Evolutionary conservation across 2,113 vertebrate species (phyloP), one percentile per base, ranked within the genome.

Genomic region (Proteles cristata): DNA sequence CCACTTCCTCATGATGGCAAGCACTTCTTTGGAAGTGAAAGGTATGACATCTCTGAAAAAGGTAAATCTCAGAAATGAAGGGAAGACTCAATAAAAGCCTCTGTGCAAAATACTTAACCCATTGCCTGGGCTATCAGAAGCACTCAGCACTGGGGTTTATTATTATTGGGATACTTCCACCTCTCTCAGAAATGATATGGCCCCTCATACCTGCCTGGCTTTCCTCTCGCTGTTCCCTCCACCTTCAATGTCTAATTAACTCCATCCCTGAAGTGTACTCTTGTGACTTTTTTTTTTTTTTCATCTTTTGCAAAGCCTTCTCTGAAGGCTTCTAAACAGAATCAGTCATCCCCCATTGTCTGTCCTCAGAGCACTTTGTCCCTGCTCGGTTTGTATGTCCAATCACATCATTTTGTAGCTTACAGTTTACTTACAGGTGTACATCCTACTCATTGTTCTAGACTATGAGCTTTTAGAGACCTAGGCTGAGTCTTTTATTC

Each of bases 401-500:
- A 88, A 76, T 77, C 21, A 53, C 16, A 14, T 71, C n/a, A 81
- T 45, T 95, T 88, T 93, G 71, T n/a, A 88, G 68, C 19, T 91
- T 11, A 63, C 71, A 68, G 7, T 68, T 87, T 83, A 95, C 69
- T 77, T 76, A 61, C 6, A 69, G 33, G 9, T 10, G n/a, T 1
- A 12, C 9, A 23, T 14, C 12, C 87, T 53, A 50, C 5, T 55
- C 5, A 43, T 58, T 58, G 21, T 23, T 76, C n/a, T 53, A 76
- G 74, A 77, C 26, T 2, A 31, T 4, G 74, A 77, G 14, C 43
- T 77, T 77, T 26, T 16, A 48, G 26, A 77, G 43, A 16, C 28
- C 14, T 9, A 48, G 74, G 28, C 74, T 48, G 26, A 4, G 17
- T 8, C 23, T 45, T 92, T 80, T 90, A 25, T 17, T 25, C 48